These are phyloP conservation scores for Pseudeuparius sepicola DNA, from an alignment of 2,888 invertebrate genomes.

Conservation along the genomic window DNA sequence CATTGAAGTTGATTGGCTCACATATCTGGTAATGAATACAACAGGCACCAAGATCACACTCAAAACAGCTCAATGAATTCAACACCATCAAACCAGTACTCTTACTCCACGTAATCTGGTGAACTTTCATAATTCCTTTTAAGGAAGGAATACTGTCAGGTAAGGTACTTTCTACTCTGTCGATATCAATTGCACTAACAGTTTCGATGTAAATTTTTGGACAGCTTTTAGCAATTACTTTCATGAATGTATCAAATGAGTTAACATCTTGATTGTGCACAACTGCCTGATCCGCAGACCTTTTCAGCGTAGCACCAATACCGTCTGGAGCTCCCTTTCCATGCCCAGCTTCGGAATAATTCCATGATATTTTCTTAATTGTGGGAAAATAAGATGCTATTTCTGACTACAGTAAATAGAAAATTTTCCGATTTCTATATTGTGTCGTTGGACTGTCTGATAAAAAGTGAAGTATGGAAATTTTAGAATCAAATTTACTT, in stretches of 20 bases:
- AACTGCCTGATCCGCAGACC: too few species aligned
- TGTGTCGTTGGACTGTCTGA: conserved; percentile 9
- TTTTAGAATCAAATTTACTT: too few species aligned
- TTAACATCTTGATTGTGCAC: neutral
- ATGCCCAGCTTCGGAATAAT: neutral
- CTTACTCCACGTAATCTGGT: conserved; percentile 5
- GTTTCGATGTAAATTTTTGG: conserved; percentile 2
- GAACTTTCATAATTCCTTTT: conserved; percentile 4
- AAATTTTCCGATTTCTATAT: conserved; percentile 4
- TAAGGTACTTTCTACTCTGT: conserved; percentile 2
- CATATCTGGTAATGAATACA: too few species aligned
- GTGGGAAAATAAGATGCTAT: neutral
- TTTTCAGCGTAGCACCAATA: conserved; percentile 3
- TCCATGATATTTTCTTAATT: conserved; percentile 3
- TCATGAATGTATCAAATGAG: conserved; percentile 1
- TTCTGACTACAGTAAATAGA: conserved; percentile 2
- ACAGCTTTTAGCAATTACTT: neutral
- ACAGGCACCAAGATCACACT: too few species aligned
- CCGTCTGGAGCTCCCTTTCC: conserved; percentile 1
- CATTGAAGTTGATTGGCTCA: too few species aligned
- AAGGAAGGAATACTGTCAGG: neutral
- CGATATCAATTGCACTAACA: neutral
- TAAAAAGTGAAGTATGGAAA: conserved; percentile 5
- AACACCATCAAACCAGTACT: neutral
- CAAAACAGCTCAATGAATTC: neutral